A percentile compares a stretch with the other conserved stretches of the same genome.
Evolutionary conservation across 2,113 vertebrate genomes (phyloP).

Genomic region (Bubo blakistoni): DNA sequence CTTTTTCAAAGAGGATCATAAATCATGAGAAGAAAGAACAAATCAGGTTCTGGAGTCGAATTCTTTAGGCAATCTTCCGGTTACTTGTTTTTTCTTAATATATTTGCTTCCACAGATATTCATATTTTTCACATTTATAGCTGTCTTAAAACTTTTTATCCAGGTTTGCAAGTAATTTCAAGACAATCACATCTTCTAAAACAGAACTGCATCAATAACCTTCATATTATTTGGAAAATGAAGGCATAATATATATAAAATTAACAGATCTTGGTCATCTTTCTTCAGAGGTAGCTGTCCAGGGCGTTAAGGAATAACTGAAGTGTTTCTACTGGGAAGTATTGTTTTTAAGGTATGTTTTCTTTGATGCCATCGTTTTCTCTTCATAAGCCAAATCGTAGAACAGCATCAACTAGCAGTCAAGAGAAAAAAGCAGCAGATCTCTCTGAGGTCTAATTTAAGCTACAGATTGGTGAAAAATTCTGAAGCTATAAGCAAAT

Average conservation of each 20-base stretch:
- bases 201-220: neutral
- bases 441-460: neutral
- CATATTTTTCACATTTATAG: neutral
- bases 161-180: neutral
- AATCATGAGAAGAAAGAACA: neutral
- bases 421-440: neutral
- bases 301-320: neutral
- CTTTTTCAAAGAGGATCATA: neutral
- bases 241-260: neutral
- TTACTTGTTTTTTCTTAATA: neutral
- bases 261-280: neutral
- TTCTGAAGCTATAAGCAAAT: neutral
- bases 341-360: neutral
- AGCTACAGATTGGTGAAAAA: neutral
- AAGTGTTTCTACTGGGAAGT: neutral
- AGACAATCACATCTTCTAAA: neutral
- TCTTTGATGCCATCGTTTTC: neutral
- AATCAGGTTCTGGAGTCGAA: neutral
- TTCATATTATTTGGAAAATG: neutral
- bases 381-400: neutral
- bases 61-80: neutral
- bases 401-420: neutral
- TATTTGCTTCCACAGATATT: neutral
- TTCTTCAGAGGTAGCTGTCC: neutral
- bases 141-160: neutral